A percentile compares a stretch with the other conserved stretches of the same genome.
These are phyloP conservation scores for Heterocephalus glaber DNA, from an alignment of 2,113 vertebrate genomes.

Conservation along the genomic window DNA sequence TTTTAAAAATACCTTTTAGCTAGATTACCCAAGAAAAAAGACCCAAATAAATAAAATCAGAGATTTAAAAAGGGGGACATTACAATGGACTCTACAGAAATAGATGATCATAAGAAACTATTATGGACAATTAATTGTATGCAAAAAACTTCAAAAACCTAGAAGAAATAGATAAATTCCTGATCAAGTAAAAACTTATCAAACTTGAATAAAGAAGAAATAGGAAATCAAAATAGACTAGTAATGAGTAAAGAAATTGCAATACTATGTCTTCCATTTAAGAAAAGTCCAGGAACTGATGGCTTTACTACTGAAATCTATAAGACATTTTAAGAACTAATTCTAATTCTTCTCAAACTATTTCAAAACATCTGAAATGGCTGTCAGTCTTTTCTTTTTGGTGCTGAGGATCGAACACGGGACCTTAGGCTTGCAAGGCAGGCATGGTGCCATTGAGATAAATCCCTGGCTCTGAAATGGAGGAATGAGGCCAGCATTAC, in stretches of 20 bases:
- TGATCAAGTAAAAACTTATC: not conserved
- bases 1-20: not conserved
- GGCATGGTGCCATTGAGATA: too few species aligned
- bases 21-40: not conserved
- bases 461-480: too few species aligned
- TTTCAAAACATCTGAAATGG: not conserved
- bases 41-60: not conserved
- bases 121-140: not conserved
- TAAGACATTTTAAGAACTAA: not conserved
- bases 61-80: not conserved
- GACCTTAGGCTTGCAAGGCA: too few species aligned
- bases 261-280: not conserved
- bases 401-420: too few species aligned
- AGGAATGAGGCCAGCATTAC: not conserved
- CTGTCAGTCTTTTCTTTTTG: too few species aligned
- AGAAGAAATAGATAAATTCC: not conserved
- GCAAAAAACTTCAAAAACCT: not conserved
- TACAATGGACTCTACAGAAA: not conserved
- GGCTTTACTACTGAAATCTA: not conserved
- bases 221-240: not conserved
- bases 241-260: not conserved
- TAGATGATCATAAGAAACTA: not conserved
- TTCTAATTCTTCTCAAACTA: not conserved
- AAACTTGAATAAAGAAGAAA: not conserved
- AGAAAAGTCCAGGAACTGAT: not conserved